Percentiles rank a stretch among this genome's conserved stretches.
These are phyloP conservation scores for Hozukius guyotensis DNA, from an alignment of 2,797 vertebrate genomes.

Conservation along the genomic window DNA sequence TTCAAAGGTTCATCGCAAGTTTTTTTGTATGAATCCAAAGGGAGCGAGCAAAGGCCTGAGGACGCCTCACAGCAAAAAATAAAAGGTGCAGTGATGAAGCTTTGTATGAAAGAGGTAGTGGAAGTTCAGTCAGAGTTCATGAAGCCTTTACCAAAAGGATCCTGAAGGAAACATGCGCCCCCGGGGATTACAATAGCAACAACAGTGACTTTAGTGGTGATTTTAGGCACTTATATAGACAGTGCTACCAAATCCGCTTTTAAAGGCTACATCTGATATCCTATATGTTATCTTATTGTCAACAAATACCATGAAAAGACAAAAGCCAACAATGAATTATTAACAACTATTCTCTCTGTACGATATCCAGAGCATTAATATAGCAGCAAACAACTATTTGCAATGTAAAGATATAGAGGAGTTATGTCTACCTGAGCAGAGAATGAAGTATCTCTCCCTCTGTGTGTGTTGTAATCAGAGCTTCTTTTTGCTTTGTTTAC, in stretches of 20 bases:
- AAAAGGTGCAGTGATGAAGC: background rate
- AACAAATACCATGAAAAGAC: background rate
- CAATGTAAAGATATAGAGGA: too few species aligned
- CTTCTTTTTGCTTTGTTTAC: too few species aligned
- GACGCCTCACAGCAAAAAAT: background rate
- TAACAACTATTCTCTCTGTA: background rate
- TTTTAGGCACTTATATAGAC: background rate
- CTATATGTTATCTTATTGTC: background rate
- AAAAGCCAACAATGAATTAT: background rate
- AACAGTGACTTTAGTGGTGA: background rate
- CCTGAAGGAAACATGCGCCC: background rate
- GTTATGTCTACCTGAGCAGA: too few species aligned
- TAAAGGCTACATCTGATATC: background rate
- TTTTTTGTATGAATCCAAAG: background rate
- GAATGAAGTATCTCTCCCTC: too few species aligned
- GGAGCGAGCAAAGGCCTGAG: background rate
- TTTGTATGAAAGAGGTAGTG: background rate
- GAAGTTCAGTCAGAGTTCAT: slow-evolving; percentile 54
- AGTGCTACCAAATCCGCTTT: background rate
- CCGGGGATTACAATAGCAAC: background rate
- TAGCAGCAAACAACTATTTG: too few species aligned
- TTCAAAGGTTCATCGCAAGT: slow-evolving; percentile 5
- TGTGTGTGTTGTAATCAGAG: too few species aligned
- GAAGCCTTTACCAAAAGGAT: background rate
- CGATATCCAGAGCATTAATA: too few species aligned